phyloP scores from a whole-genome alignment of 2,888 invertebrate species.

The Euplagia quadripunctaria region DNA sequence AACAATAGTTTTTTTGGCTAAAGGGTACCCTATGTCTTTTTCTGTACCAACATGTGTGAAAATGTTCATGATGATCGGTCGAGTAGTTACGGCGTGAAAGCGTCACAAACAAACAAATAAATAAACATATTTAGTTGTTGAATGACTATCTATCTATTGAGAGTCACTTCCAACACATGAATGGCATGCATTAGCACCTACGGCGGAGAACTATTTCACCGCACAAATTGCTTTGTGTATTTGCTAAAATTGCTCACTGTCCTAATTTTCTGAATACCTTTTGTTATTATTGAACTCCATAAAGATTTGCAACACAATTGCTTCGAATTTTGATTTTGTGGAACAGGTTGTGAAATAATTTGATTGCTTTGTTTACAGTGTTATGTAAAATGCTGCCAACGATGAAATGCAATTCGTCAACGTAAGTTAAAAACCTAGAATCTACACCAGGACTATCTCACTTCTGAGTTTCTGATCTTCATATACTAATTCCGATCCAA shows the following conservation, averaged over 20 bases:
- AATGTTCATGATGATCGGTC: too few species aligned
- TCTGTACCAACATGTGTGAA: too few species aligned
- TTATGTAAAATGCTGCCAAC: constrained; percentile 26
- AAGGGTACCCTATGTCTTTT: too few species aligned
- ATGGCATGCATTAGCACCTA: constrained; percentile 7
- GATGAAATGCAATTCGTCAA: constrained; percentile 10
- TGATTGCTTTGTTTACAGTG: constrained; percentile 33
- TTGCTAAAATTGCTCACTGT: constrained; percentile 28
- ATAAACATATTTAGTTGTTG: neutral
- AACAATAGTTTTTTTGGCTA: too few species aligned
- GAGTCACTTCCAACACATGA: constrained; percentile 4
- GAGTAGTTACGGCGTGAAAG: too few species aligned
- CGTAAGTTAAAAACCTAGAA: constrained; percentile 29
- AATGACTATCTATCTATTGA: neutral
- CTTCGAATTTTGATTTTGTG: constrained; percentile 26
- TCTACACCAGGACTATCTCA: too few species aligned
- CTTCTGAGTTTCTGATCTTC: too few species aligned
- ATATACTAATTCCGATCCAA: too few species aligned
- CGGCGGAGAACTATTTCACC: constrained; percentile 20
- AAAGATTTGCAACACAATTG: constrained; percentile 24
- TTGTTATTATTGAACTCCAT: constrained; percentile 43
- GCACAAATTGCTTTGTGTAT: constrained; percentile 27
- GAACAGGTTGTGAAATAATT: constrained; percentile 24
- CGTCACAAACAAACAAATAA: too few species aligned
- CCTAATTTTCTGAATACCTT: constrained; percentile 37